A percentile compares a stretch with the other conserved stretches of the same genome.
phyloP scores from a whole-genome alignment of 2,888 invertebrate species.

The Meghimatium bilineatum region DNA sequence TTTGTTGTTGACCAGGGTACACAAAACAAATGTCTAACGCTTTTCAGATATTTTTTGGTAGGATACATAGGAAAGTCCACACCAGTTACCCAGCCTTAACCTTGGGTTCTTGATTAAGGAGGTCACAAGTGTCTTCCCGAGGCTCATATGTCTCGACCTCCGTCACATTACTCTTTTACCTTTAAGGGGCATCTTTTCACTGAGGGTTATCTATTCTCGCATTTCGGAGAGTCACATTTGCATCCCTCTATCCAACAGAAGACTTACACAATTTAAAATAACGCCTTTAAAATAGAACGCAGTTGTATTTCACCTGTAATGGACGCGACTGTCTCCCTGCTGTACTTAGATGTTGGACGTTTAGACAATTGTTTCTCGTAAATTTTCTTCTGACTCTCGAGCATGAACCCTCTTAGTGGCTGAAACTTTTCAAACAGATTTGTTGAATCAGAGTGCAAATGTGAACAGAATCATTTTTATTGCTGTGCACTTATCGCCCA shows the following conservation, averaged over 20 bases:
- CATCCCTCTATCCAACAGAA: background rate
- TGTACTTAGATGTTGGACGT: background rate
- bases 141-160: background rate
- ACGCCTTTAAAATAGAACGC: background rate
- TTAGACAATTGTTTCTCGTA: too few species aligned
- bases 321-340: background rate
- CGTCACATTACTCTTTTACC: background rate
- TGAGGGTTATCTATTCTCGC: background rate
- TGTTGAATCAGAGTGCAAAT: too few species aligned
- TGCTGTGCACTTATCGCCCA: too few species aligned
- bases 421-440: too few species aligned
- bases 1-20: too few species aligned
- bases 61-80: conserved; percentile 10
- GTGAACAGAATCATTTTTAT: too few species aligned
- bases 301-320: background rate
- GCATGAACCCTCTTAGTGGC: too few species aligned
- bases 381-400: too few species aligned
- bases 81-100: conserved; percentile 12
- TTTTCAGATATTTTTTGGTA: background rate
- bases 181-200: background rate
- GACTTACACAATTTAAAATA: background rate
- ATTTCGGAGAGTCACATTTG: background rate
- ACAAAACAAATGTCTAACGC: background rate
- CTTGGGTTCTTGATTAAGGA: conserved; percentile 19
- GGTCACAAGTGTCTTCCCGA: background rate